phyloP scores from a whole-genome alignment of 1,140 invertebrate species.

The Aricia agestis region DNA sequence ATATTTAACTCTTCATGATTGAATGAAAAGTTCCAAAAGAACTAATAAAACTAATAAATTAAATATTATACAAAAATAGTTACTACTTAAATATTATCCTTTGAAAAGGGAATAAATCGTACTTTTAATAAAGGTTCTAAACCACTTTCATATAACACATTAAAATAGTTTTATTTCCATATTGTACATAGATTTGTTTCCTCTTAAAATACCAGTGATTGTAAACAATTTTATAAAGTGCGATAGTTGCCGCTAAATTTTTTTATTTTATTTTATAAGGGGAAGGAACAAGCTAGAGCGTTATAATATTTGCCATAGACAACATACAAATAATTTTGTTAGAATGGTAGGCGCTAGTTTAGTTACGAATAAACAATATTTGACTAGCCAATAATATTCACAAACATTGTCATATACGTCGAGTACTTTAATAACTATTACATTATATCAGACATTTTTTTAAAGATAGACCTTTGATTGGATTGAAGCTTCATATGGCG shows the following conservation, averaged over 20 bases:
- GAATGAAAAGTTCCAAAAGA: neutral
- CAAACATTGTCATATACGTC: neutral
- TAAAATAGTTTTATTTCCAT: neutral
- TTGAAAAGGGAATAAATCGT: neutral
- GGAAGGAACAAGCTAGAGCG: neutral
- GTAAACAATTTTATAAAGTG: neutral
- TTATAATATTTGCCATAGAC: neutral
- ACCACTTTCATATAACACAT: neutral
- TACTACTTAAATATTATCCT: neutral
- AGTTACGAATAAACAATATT: neutral
- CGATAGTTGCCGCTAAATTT: neutral
- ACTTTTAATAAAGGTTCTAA: neutral
- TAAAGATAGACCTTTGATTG: too few species aligned
- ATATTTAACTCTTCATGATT: neutral
- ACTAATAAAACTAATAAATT: too few species aligned
- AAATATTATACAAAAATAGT: slow-evolving; percentile 1
- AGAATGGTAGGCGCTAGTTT: neutral
- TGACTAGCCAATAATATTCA: neutral
- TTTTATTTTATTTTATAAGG: neutral
- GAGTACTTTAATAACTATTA: neutral
- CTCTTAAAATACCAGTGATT: neutral
- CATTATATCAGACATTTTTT: too few species aligned
- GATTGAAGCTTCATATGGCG: too few species aligned
- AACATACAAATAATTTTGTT: neutral
- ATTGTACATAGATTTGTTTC: slow-evolving; percentile 3